Conservation (phyloP, 2,797 vertebrate species). For the Spinus olivaceus region DNA sequence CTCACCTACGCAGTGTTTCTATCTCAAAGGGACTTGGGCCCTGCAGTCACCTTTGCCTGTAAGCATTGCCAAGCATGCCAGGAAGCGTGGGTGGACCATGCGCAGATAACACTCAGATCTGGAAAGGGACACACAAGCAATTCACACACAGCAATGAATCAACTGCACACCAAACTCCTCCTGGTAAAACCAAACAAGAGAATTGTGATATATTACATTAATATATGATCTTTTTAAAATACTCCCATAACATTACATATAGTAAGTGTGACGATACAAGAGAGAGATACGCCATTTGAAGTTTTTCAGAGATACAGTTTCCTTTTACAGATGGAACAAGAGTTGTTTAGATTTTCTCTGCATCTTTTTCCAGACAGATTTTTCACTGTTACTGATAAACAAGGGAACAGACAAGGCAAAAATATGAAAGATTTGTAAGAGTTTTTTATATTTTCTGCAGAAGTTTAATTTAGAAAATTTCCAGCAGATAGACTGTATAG, state of each 20-base stretch:
- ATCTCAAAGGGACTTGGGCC: not conserved
- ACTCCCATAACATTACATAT: not conserved
- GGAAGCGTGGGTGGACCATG: not conserved
- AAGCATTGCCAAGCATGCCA: not conserved
- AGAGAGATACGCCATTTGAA: not conserved
- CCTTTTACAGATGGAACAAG: not conserved
- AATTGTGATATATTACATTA: not conserved
- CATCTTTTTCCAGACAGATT: conserved; percentile 4
- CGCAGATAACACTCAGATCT: not conserved
- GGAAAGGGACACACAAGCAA: not conserved
- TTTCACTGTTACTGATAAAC: not conserved
- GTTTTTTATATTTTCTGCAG: not conserved
- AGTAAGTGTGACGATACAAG: not conserved
- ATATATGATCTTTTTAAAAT: not conserved
- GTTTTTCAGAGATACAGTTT: not conserved
- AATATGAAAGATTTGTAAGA: not conserved
- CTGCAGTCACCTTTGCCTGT: not conserved
- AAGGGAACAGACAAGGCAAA: not conserved
- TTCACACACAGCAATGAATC: not conserved
- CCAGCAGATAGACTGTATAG: not conserved
- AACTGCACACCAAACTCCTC: not conserved
- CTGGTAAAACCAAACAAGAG: not conserved
- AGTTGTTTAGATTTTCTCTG: not conserved
- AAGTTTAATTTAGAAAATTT: not conserved
- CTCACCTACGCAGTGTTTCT: not conserved